Evolutionary conservation across 2,888 invertebrate genomes (phyloP), one percentile per base, ranked within the genome.

Genomic region (Tupiocoris notatus): DNA sequence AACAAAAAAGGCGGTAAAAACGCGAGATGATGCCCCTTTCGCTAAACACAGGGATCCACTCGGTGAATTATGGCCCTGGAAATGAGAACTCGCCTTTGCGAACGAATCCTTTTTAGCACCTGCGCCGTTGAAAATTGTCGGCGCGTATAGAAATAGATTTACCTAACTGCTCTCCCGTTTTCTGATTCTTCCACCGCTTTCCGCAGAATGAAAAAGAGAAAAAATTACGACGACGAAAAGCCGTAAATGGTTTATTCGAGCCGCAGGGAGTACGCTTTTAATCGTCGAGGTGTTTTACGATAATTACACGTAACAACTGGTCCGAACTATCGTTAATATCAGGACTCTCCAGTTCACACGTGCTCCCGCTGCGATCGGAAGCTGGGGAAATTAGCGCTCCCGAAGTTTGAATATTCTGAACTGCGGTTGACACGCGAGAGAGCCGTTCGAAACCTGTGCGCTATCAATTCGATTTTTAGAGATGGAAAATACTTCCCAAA

Each of bases 91-190:
- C 21, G 16, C 22, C 22, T 54, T 67, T 67, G 67, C 67, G 21
- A 67, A 57, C 67, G 67, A 54, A 57, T 67, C 59, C 70, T 59
- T 70, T 39, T 70, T 18, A 59, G 59, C 70, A 70, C 70, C 70
- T 70, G 70, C 70, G n/a, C 24, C 25, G 1, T n/a, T 39, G 17
- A 39, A 18, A 65, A 39, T 25, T 24, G 39, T n/a, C 17, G 39
- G 18, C 20, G 21, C 25, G 17, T 39, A n/a, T 17, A 59, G 59
- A 58, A 25, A 7, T n/a, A 16, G 59, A 70, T 58, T 59, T 57
- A 39, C 39, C 39, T 39, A 39, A 39, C 39, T 39, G 39, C 39
- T 12, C 39, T 12, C n/a, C n/a, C n/a, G n/a, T n/a, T n/a, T n/a
- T n/a, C n/a, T n/a, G n/a, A n/a, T n/a, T n/a, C n/a, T n/a, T n/a